Evolutionary conservation across 2,888 invertebrate genomes (phyloP).

Genomic region (Argynnis bischoffii): DNA sequence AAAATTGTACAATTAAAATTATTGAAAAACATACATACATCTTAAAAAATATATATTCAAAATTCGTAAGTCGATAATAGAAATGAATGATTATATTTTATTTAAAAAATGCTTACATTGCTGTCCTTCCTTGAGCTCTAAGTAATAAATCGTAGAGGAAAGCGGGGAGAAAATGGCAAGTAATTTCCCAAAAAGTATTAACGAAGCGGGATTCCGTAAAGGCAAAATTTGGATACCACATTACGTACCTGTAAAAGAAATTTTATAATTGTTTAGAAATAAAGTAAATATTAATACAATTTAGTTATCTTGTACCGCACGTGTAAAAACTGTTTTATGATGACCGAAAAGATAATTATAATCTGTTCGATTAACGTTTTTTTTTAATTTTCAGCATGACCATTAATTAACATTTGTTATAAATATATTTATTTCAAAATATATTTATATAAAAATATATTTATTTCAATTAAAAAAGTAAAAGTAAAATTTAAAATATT

Average conservation of each 20-base stretch:
- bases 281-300: not conserved
- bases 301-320: no score
- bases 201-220: conserved; percentile 87
- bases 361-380: no score
- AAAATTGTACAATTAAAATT: no score
- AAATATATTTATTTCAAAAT: no score
- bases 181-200: conserved; percentile 88
- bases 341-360: no score
- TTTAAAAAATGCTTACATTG: conserved; percentile 84
- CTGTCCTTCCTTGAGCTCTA: conserved; percentile 89
- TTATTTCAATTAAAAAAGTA: no score
- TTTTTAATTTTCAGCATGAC: no score
- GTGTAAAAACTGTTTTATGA: no score
- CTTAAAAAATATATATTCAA: not conserved
- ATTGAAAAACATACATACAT: no score
- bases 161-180: conserved; percentile 93
- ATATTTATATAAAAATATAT: no score
- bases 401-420: not conserved
- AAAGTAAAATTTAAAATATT: no score
- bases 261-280: not conserved
- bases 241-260: conserved; percentile 80
- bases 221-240: conserved; percentile 92
- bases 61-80: not conserved
- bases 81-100: not conserved
- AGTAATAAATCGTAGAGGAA: conserved; percentile 89